Evolutionary conservation across 2,888 invertebrate species (phyloP), one percentile per base, ranked within the genome.

Genomic region (Nysson spinosus): DNA sequence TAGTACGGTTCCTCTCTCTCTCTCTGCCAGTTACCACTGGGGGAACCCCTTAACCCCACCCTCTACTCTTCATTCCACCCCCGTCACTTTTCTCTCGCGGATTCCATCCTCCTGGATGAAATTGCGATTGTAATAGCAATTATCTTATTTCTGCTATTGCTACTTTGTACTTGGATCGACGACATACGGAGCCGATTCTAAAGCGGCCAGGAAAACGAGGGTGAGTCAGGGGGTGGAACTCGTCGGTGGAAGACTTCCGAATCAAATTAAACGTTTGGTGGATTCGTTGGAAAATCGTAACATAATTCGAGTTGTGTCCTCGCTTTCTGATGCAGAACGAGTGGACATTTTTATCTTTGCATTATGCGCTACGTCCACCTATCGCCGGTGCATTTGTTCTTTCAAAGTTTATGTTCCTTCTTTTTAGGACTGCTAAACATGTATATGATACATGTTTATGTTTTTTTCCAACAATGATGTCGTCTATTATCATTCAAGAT

Each of bases 81-180:
- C 1, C 16, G 5, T 34, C 26, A 9, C 26, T 17, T 34, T 54
- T 9, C 12, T 32, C 26, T 5, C 62, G 37, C 34, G 14, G 56
- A n/a, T 54, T 57, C 62, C 63, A 62, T 57, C 69, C 44, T 69
- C 46, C 56, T 57, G 63, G 55, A 72, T 75, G 75, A 75, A 80
- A 83, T 80, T 76, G 79, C 82, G 75, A 85, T 82, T 79, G 79
- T 84, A 79, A 79, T 78, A 78, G 80, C 82, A 83, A 83, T 83
- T 83, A 79, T 78, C 79, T 79, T 79, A 82, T 83, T 80, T 76
- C 77, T 75, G 70, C 72, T 65, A 72, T 72, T 74, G 67, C 71
- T 72, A 72, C 76, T 76, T 75, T 75, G 72, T 77, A 71, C 72
- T 76, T 78, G 75, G 72, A 78, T 79, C 75, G 57, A 66, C 77